Percentiles rank a stretch among this genome's conserved stretches.
These are phyloP conservation scores for Drosophila mettleri DNA, from an alignment of 2,888 invertebrate species.

Conservation along the genomic window DNA sequence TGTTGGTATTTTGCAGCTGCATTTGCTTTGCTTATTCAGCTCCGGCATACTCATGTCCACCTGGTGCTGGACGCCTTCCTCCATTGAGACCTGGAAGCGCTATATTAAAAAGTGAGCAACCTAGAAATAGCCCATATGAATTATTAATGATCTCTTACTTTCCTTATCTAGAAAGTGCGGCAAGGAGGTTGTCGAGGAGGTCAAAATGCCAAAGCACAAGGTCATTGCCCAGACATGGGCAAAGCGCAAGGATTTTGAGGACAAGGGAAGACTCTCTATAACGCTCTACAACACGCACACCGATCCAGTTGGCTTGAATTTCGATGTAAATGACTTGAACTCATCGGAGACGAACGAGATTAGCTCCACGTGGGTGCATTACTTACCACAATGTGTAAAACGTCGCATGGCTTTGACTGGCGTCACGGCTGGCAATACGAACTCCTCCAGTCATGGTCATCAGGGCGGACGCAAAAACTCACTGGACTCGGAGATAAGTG, in stretches of 20 bases:
- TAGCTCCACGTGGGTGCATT: constrained; percentile 96
- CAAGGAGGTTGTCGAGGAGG: constrained; percentile 88
- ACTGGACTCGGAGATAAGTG: constrained; percentile 90
- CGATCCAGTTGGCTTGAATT: constrained; percentile 94
- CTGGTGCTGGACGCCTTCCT: constrained; percentile 96
- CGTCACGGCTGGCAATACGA: constrained; percentile 75
- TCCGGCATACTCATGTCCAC: constrained; percentile 95
- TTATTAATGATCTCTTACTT: not conserved
- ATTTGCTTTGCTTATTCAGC: constrained; percentile 92
- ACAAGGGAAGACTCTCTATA: constrained; percentile 93
- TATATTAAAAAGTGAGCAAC: constrained; percentile 90
- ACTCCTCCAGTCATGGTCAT: constrained; percentile 86
- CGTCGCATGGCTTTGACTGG: constrained; percentile 93
- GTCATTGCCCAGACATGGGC: constrained; percentile 96
- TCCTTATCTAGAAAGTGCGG: constrained; percentile 88
- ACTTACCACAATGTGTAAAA: constrained; percentile 93
- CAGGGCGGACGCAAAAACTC: constrained; percentile 87
- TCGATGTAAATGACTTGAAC: constrained; percentile 87
- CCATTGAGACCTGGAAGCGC: constrained; percentile 93
- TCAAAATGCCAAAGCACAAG: constrained; percentile 93
- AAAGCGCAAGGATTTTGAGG: constrained; percentile 93
- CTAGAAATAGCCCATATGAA: not conserved
- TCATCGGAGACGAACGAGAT: constrained; percentile 92
- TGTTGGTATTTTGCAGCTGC: constrained; percentile 92
- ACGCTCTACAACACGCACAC: constrained; percentile 94